These are phyloP conservation scores for Salmo trutta DNA, from an alignment of 2,797 vertebrate genomes.

Conservation along the genomic window DNA sequence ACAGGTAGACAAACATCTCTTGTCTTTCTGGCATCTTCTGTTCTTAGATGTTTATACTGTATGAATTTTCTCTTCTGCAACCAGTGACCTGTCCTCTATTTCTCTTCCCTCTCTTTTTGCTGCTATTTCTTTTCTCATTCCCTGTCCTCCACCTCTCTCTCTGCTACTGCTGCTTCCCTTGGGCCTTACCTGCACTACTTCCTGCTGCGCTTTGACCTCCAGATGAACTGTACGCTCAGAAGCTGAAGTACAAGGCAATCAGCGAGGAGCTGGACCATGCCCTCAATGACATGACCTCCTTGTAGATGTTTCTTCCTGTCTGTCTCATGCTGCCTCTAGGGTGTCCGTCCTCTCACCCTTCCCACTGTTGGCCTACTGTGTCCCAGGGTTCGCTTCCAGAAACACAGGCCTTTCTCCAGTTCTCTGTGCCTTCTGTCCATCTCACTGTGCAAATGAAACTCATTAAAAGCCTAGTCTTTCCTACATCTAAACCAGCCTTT, in stretches of 20 bases:
- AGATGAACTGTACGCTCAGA: constrained; percentile 94
- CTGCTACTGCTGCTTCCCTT: constrained; percentile 59
- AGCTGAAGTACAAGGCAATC: constrained; percentile 96
- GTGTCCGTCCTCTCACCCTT: neutral
- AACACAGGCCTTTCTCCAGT: constrained; percentile 56
- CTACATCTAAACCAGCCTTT: constrained; percentile 56
- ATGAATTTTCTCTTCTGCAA: constrained; percentile 36
- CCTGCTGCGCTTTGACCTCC: constrained; percentile 59
- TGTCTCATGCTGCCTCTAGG: neutral
- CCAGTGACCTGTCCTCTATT: constrained; percentile 60
- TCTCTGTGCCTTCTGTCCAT: constrained; percentile 19
- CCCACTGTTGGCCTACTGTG: constrained; percentile 28
- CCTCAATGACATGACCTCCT: constrained; percentile 91
- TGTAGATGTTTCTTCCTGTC: constrained; percentile 68
- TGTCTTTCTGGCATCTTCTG: neutral
- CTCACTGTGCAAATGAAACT: constrained; percentile 23
- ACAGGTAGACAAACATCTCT: constrained; percentile 19
- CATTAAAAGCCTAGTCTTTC: constrained; percentile 45
- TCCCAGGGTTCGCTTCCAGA: neutral
- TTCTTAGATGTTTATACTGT: neutral
- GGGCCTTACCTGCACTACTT: constrained; percentile 60
- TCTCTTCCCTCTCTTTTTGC: constrained; percentile 54
- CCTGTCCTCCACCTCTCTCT: constrained; percentile 49
- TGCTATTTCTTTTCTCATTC: constrained; percentile 46
- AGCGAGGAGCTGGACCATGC: constrained; percentile 94